Percentiles rank a stretch among this genome's conserved stretches.
Evolutionary conservation across 2,888 invertebrate species (phyloP).

Genomic region (Apantesis nais): DNA sequence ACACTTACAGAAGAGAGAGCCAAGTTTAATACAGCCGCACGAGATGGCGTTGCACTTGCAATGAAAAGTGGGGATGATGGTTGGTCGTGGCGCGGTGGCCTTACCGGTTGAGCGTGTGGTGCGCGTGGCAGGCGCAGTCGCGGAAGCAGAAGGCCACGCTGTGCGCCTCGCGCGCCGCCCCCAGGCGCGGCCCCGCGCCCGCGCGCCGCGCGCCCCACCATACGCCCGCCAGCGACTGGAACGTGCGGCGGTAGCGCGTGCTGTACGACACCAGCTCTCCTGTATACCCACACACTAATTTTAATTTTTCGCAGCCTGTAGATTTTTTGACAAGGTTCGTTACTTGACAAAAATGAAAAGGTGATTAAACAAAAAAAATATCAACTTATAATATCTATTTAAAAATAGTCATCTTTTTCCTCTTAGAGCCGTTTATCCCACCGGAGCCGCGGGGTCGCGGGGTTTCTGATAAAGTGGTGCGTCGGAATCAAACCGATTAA

Average conservation of each 20-base stretch:
- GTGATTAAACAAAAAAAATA: too few species aligned
- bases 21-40: neutral
- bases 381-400: too few species aligned
- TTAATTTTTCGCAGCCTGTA: too few species aligned
- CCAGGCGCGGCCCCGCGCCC: slow-evolving; percentile 79
- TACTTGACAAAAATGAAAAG: too few species aligned
- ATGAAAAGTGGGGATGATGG: neutral
- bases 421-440: too few species aligned
- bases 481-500: too few species aligned
- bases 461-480: too few species aligned
- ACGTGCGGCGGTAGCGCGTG: slow-evolving; percentile 94
- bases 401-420: too few species aligned
- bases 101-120: slow-evolving; percentile 85
- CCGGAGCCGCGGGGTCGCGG: too few species aligned
- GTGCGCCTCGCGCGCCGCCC: slow-evolving; percentile 90
- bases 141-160: slow-evolving; percentile 94
- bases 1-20: too few species aligned
- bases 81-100: neutral
- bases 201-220: slow-evolving; percentile 86
- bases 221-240: slow-evolving; percentile 93
- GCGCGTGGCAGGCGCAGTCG: slow-evolving; percentile 92
- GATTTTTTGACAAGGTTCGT: too few species aligned
- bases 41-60: neutral
- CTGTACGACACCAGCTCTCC: slow-evolving; percentile 90
- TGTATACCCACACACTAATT: slow-evolving; percentile 15